These are phyloP conservation scores for Sitodiplosis mosellana DNA, from an alignment of 1,140 invertebrate species.

Conservation along the genomic window DNA sequence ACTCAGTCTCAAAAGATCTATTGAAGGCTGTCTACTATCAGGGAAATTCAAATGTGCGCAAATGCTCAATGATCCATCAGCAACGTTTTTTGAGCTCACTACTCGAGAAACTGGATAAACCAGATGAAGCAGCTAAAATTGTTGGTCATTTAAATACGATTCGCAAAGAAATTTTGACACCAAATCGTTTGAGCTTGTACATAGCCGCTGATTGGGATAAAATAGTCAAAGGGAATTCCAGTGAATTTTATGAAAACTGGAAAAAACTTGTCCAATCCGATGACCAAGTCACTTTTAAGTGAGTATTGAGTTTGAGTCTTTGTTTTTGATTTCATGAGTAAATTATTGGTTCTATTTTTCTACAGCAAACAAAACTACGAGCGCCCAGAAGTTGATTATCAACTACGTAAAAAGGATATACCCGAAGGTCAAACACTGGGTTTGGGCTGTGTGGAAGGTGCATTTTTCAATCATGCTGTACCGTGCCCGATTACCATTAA, in stretches of 20 bases:
- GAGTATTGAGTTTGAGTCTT: too few species aligned
- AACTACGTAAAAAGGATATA: not conserved
- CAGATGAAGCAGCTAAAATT: conserved; percentile 32
- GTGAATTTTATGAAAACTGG: too few species aligned
- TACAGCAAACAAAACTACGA: too few species aligned
- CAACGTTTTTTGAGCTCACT: conserved; percentile 54
- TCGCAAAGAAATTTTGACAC: conserved; percentile 34
- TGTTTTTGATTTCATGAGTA: too few species aligned
- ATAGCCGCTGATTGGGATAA: conserved; percentile 49
- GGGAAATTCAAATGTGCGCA: conserved; percentile 54
- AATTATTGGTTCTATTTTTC: too few species aligned
- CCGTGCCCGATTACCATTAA: conserved; percentile 41
- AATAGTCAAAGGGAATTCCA: conserved; percentile 18
- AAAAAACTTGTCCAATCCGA: too few species aligned
- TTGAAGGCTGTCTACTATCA: conserved; percentile 40
- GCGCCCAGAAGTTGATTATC: too few species aligned
- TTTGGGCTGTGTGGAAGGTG: conserved; percentile 67
- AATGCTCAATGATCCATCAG: conserved; percentile 50
- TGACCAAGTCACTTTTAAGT: too few species aligned
- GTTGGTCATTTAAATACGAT: conserved; percentile 40
- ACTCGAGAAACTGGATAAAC: conserved; percentile 34
- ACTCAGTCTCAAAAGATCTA: conserved; percentile 35
- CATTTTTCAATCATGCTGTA: conserved; percentile 47
- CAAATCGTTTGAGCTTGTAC: conserved; percentile 44
- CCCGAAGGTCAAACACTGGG: conserved; percentile 28